Percentiles rank a stretch among this genome's conserved stretches.
These are phyloP conservation scores for Mizuhopecten yessoensis DNA, from an alignment of 1,140 invertebrate species.

Conservation along the genomic window DNA sequence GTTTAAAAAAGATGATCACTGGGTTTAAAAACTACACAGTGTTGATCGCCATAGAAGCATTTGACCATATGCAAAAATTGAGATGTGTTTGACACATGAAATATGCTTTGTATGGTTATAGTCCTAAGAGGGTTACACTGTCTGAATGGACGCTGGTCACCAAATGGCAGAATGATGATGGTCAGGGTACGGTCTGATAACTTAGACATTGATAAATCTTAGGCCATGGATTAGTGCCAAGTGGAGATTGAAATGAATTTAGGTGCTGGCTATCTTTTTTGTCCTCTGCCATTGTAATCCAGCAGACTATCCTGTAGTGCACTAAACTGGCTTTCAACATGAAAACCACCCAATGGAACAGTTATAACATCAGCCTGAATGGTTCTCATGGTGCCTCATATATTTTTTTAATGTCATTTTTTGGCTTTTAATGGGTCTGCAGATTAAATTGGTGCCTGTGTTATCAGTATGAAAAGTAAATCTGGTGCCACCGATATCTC, in stretches of 20 bases:
- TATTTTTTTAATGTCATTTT: not conserved
- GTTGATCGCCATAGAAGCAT: too few relatives aligned
- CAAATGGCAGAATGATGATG: constrained; percentile 9
- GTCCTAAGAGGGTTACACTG: not conserved
- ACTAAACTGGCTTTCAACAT: not conserved
- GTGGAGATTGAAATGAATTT: too few relatives aligned
- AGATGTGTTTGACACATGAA: not conserved
- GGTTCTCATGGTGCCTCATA: not conserved
- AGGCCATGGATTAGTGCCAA: too few relatives aligned
- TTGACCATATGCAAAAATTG: not conserved
- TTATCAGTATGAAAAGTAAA: not conserved
- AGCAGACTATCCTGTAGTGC: not conserved
- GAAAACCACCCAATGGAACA: too few relatives aligned
- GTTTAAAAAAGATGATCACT: too few relatives aligned
- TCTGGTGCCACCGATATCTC: not conserved
- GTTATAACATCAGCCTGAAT: not conserved
- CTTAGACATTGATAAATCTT: not conserved
- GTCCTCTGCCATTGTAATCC: not conserved
- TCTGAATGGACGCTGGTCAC: not conserved
- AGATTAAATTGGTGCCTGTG: not conserved
- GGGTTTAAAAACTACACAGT: too few relatives aligned
- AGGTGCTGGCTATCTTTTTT: not conserved
- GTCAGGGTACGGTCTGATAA: not conserved
- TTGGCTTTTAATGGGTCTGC: not conserved
- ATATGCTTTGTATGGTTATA: not conserved